Conservation (phyloP, 2,113 vertebrate species). For the Festucalex cinctus region DNA sequence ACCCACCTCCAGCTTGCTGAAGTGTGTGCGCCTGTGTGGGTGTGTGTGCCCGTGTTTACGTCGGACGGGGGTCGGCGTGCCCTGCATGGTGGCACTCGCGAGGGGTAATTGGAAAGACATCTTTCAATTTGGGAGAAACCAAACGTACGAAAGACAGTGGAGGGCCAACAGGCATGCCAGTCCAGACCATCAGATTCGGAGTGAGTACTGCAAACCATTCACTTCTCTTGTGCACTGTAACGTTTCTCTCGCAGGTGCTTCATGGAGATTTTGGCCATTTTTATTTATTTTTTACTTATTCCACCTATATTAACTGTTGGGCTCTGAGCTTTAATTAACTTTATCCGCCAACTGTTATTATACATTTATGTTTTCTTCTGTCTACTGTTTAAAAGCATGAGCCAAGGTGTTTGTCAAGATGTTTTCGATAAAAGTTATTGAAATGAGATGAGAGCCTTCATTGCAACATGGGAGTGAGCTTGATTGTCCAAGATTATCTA, state of each 20-base stretch:
- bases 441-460: not conserved
- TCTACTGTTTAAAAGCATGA: not conserved
- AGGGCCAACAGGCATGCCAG: conserved; percentile 74
- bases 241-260: conserved; percentile 6
- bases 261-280: not conserved
- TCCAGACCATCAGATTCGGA: conserved; percentile 69
- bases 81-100: conserved; percentile 47
- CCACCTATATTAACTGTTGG: not conserved
- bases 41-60: conserved; percentile 49
- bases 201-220: conserved; percentile 70
- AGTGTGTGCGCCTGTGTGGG: conserved; percentile 54
- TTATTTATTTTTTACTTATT: not conserved
- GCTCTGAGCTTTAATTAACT: not conserved
- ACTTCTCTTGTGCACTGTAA: conserved; percentile 18
- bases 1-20: conserved; percentile 64
- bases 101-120: conserved; percentile 64
- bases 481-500: conserved; percentile 35
- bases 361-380: not conserved
- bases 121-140: conserved; percentile 54
- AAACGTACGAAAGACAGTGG: conserved; percentile 50
- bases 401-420: not conserved
- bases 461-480: conserved; percentile 30
- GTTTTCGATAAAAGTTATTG: not conserved
- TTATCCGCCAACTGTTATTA: not conserved
- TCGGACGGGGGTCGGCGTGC: conserved; percentile 55